Percentiles rank a stretch among this genome's conserved stretches.
phyloP scores from a whole-genome alignment of 92 coral and sea anemone species.

The Parazoanthus atlanticus region DNA sequence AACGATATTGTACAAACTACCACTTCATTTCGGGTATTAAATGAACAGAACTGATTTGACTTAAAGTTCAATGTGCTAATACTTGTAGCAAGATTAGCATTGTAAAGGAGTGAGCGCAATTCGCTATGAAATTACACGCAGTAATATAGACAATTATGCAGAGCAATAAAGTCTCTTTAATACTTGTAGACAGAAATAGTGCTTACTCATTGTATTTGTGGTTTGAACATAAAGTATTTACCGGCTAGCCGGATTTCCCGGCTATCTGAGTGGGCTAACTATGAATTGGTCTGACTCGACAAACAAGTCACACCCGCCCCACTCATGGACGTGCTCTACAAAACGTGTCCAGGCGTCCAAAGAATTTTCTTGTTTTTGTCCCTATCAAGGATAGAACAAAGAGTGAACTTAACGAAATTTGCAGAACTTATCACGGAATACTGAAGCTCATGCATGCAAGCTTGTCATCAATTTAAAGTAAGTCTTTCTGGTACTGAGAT shows the following conservation, averaged over 20 bases:
- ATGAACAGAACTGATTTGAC: neutral
- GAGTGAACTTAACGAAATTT: no score
- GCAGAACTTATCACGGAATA: neutral
- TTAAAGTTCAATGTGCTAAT: neutral
- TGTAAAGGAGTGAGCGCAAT: no score
- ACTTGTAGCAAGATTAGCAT: neutral
- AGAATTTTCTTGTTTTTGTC: neutral
- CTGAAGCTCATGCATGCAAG: neutral
- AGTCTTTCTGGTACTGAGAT: neutral
- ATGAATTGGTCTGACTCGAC: conserved; percentile 4
- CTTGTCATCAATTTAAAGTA: neutral
- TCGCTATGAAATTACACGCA: neutral
- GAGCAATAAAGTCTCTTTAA: conserved; percentile 5
- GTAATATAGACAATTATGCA: no score
- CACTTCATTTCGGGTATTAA: neutral
- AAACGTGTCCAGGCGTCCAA: neutral
- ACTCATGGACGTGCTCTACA: conserved; percentile 1
- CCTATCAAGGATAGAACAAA: neutral
- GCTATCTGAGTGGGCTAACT: neutral
- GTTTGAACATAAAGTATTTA: conserved; percentile 22
- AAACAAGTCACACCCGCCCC: neutral
- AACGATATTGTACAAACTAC: neutral
- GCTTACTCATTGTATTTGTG: conserved; percentile 30
- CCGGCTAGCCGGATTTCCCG: conserved; percentile 35
- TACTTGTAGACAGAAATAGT: conserved; percentile 9